Evolutionary conservation across 2,888 invertebrate species (phyloP), one percentile per base, ranked within the genome.

Genomic region (Operophtera brumata): DNA sequence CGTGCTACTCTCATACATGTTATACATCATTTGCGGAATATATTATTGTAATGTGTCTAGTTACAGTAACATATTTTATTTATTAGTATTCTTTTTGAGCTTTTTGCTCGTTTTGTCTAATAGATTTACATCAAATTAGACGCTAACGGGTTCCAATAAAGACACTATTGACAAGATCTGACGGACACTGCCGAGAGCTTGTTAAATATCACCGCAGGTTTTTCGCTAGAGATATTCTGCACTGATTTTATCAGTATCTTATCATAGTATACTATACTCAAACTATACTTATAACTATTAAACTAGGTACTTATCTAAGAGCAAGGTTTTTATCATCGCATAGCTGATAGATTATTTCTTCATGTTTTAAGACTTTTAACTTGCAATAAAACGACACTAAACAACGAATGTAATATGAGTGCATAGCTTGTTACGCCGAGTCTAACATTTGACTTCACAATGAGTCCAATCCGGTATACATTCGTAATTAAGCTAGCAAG

Each of bases 401-500:
- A 25, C 37, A 56, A 56, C 50, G 51, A 56, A 52, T 52, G 56
- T 63, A 37, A 40, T 47, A 65, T 51, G 59, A 47, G 40, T 11
- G 56, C 59, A 57, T 61, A 59, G 57, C 59, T 60, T 57, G 59
- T 58, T 54, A 41, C 40, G 54, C 51, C 48, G 26, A 59, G 55
- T 40, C 46, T 34, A 63, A 62, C 68, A 59, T 57, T 47, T 64
- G 69, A 68, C 68, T 72, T 66, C 62, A 78, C 76, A 75, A 78
- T 75, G 70, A 69, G 67, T 57, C 58, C 65, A 69, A 71, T 61
- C 55, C 57, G 39, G 68, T 65, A 69, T 70, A 75, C 77, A 73
- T 69, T 77, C 71, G 74, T 81, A 82, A 81, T 83, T 83, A 82
- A 82, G 75, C 80, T 63, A 71, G 73, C 76, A 75, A 67, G 63